These are phyloP conservation scores for Megatriorchis doriae DNA, from an alignment of 2,113 vertebrate species.

Conservation along the genomic window DNA sequence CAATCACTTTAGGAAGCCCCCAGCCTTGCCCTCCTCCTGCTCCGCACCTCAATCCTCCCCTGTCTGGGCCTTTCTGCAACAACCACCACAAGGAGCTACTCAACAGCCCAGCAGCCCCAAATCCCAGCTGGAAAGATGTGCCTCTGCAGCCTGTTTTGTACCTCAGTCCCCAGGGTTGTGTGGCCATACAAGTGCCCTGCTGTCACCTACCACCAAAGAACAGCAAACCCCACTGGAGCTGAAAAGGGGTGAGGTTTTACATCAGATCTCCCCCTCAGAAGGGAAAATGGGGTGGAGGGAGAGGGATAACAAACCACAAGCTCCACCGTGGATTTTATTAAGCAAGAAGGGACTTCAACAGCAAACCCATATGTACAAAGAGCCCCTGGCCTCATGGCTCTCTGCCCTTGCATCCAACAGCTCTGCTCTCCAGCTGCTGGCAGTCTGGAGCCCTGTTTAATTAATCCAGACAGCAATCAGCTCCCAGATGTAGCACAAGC, in stretches of 20 bases:
- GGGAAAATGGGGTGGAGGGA: background rate
- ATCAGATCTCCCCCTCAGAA: background rate
- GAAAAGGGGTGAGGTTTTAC: background rate
- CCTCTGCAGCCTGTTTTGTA: background rate
- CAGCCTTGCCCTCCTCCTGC: background rate
- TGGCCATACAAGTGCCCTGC: accelerated
- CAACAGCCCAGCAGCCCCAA: background rate
- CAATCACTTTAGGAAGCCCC: background rate
- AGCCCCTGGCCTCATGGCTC: background rate
- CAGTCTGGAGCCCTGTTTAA: background rate
- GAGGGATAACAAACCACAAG: background rate
- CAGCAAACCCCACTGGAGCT: background rate
- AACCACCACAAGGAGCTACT: background rate
- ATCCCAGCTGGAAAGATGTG: background rate
- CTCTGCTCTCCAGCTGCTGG: background rate
- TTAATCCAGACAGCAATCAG: background rate
- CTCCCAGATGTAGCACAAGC: background rate
- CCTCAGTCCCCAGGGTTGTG: accelerated
- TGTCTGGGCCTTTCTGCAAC: background rate
- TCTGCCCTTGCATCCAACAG: background rate
- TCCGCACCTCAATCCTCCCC: accelerated
- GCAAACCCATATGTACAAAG: background rate
- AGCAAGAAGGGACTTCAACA: background rate
- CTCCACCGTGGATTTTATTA: background rate
- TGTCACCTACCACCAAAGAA: background rate